These are phyloP conservation scores for Prunella fulvescens DNA, from an alignment of 2,113 vertebrate genomes.

Conservation along the genomic window DNA sequence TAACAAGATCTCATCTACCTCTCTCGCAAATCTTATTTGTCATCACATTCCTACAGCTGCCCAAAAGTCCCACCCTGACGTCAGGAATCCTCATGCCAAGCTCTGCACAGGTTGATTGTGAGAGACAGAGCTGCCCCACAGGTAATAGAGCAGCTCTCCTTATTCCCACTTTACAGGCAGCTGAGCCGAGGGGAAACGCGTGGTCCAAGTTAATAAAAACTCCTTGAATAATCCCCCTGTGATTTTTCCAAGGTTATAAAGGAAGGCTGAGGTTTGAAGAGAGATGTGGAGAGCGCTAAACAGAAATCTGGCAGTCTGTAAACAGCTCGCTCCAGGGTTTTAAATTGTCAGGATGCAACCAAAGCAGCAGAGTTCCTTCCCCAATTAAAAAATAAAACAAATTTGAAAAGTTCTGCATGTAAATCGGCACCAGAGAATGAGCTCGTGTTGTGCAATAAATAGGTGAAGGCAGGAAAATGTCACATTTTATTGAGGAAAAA, in stretches of 20 bases:
- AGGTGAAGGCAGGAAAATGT: slow-evolving; percentile 22
- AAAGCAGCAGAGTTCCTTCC: not conserved
- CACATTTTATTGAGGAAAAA: slow-evolving; percentile 20
- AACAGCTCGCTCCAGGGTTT: not conserved
- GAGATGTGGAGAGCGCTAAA: not conserved
- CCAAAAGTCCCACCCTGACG: not conserved
- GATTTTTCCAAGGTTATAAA: slow-evolving; percentile 18
- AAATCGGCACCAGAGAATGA: not conserved
- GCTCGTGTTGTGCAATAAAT: not conserved
- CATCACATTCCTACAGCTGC: not conserved
- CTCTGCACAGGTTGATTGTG: not conserved
- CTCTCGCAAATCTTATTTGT: not conserved
- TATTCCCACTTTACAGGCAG: not conserved
- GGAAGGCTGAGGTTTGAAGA: not conserved
- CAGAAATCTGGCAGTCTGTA: not conserved
- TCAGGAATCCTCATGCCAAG: not conserved
- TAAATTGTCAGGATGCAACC: not conserved
- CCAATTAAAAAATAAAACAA: not conserved
- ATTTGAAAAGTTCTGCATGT: not conserved
- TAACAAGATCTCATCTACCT: slow-evolving; percentile 2
- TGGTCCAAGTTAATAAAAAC: slow-evolving; percentile 1
- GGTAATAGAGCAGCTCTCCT: not conserved
- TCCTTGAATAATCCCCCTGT: not conserved
- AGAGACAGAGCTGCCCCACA: not conserved
- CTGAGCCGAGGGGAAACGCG: not conserved